phyloP scores from a whole-genome alignment of 2,888 invertebrate genomes.

The Metellina segmentata region DNA sequence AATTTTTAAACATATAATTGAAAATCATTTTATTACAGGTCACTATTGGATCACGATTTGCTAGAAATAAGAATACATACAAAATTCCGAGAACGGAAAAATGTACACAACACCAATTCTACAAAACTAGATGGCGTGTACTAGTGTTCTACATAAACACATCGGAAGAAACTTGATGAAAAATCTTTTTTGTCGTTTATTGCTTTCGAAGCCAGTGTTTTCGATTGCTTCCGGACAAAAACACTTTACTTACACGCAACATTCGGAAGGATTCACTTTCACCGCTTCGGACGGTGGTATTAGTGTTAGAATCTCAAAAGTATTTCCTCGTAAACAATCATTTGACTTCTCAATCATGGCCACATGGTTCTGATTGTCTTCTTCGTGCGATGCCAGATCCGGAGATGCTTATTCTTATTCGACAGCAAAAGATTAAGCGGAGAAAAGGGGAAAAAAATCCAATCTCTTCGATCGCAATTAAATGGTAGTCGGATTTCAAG shows the following conservation, averaged over 20 bases:
- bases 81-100: no score
- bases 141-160: background rate
- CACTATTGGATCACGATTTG: no score
- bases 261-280: background rate
- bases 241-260: background rate
- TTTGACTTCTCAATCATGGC: background rate
- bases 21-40: no score
- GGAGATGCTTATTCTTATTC: background rate
- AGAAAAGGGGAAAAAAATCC: background rate
- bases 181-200: background rate
- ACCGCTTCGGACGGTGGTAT: background rate
- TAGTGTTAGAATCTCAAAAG: background rate
- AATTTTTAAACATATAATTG: no score
- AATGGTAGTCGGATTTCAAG: background rate
- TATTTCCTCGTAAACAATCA: background rate
- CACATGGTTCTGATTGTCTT: background rate
- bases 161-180: background rate
- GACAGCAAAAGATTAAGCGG: background rate
- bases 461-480: background rate
- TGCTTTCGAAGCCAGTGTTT: background rate
- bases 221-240: background rate
- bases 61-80: no score
- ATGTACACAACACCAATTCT: no score
- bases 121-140: no score
- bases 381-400: background rate